These are phyloP conservation scores for Mus spicilegus DNA, from an alignment of 2,113 vertebrate species.

Conservation along the genomic window DNA sequence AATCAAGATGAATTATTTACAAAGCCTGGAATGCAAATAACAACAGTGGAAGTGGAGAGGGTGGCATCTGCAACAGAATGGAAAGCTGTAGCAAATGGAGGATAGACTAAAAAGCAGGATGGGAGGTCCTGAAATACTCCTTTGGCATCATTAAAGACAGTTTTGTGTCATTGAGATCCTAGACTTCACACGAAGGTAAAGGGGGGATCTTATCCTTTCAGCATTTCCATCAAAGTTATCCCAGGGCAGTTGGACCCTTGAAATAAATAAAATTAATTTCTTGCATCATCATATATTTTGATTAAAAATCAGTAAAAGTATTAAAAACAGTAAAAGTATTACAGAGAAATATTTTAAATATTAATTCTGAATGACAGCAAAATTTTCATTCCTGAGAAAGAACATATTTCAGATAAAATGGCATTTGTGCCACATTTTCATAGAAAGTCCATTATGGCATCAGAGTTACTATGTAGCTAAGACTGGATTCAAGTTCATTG, in stretches of 20 bases:
- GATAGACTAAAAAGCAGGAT: constrained; percentile 3
- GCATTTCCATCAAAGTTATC: constrained; percentile 12
- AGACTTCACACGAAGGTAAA: background rate
- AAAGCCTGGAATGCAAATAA: background rate
- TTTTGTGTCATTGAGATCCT: constrained; percentile 4
- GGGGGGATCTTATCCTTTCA: background rate
- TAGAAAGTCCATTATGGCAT: background rate
- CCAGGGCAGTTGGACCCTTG: background rate
- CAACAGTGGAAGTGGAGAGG: background rate
- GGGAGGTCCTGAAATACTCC: background rate
- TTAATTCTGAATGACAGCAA: constrained; percentile 11
- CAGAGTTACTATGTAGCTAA: background rate
- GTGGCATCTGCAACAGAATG: background rate
- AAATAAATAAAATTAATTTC: constrained; percentile 21
- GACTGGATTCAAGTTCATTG: background rate
- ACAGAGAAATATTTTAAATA: constrained; percentile 4
- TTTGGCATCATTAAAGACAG: background rate
- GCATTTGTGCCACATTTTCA: constrained; percentile 15
- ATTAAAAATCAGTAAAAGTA: background rate
- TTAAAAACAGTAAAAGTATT: too few species aligned
- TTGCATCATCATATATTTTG: constrained; percentile 10
- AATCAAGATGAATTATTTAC: background rate
- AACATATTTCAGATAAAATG: constrained; percentile 9
- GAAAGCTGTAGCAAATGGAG: background rate
- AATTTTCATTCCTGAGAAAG: constrained; percentile 20